Conservation (phyloP, 2,113 vertebrate genomes). For the Barnardius zonarius region DNA sequence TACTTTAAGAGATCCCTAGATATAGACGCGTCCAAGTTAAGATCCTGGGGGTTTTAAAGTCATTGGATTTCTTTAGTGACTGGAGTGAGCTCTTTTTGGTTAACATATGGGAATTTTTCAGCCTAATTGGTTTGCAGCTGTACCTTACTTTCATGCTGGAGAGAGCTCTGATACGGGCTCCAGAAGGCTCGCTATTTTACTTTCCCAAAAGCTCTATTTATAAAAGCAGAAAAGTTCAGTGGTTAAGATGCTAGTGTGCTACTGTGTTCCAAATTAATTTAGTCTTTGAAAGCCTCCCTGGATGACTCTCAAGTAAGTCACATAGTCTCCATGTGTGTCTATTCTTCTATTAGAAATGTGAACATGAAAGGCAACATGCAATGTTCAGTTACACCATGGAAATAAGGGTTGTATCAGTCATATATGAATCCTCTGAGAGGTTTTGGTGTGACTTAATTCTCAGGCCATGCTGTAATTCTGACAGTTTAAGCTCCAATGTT, state of each 20-base stretch:
- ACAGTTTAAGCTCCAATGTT: not conserved
- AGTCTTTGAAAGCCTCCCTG: not conserved
- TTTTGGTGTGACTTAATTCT: not conserved
- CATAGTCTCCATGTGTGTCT: not conserved
- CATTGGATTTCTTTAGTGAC: not conserved
- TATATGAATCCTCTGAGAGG: not conserved
- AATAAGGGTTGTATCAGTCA: not conserved
- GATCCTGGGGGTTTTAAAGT: constrained; percentile 4
- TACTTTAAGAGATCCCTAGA: constrained; percentile 14
- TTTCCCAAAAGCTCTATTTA: not conserved
- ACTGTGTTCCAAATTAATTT: not conserved
- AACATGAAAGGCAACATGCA: not conserved
- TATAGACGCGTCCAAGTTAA: not conserved
- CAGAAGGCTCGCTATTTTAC: not conserved
- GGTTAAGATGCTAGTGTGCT: not conserved
- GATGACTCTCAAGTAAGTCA: not conserved
- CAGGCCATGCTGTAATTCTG: not conserved
- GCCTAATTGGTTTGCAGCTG: constrained; percentile 30
- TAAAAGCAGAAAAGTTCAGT: not conserved
- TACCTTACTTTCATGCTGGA: not conserved
- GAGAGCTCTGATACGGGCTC: not conserved
- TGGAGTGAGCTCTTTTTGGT: not conserved
- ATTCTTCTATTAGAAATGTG: not conserved
- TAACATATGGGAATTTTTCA: constrained; percentile 33
- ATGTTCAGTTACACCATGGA: not conserved